phyloP scores from a whole-genome alignment of 2,797 vertebrate species.

The Molothrus aeneus region DNA sequence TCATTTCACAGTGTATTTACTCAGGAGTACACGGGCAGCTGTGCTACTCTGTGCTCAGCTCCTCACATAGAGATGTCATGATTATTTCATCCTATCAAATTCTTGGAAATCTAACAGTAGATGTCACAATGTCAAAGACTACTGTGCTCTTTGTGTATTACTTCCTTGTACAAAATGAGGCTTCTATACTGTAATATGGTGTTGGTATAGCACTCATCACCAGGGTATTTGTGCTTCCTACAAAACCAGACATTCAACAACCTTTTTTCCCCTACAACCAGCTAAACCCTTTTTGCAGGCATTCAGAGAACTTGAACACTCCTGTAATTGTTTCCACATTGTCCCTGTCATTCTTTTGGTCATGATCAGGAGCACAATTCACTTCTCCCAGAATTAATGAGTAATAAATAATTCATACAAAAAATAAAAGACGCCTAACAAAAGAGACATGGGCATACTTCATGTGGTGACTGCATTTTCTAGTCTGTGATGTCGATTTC shows the following conservation, averaged over 20 bases:
- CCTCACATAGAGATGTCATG: neutral
- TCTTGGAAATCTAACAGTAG: neutral
- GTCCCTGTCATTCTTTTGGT: constrained; percentile 34
- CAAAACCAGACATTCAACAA: neutral
- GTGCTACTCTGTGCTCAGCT: neutral
- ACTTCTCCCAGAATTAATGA: constrained; percentile 22
- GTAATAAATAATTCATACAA: constrained; percentile 61
- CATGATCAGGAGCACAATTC: constrained; percentile 29
- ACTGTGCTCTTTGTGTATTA: neutral
- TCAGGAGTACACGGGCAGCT: neutral
- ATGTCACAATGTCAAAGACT: neutral
- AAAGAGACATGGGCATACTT: constrained; percentile 14
- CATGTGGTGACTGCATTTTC: constrained; percentile 11
- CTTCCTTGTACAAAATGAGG: neutral
- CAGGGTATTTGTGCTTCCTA: neutral
- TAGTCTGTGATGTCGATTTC: neutral
- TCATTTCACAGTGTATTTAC: neutral
- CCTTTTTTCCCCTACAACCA: neutral
- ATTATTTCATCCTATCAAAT: neutral
- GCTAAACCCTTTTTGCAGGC: constrained; percentile 4
- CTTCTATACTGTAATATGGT: neutral
- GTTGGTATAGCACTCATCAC: neutral
- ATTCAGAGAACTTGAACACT: constrained; percentile 3
- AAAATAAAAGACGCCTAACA: constrained; percentile 35
- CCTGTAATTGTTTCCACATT: constrained; percentile 17